Conservation (phyloP, 2,113 vertebrate species). For the Calonectris borealis region DNA sequence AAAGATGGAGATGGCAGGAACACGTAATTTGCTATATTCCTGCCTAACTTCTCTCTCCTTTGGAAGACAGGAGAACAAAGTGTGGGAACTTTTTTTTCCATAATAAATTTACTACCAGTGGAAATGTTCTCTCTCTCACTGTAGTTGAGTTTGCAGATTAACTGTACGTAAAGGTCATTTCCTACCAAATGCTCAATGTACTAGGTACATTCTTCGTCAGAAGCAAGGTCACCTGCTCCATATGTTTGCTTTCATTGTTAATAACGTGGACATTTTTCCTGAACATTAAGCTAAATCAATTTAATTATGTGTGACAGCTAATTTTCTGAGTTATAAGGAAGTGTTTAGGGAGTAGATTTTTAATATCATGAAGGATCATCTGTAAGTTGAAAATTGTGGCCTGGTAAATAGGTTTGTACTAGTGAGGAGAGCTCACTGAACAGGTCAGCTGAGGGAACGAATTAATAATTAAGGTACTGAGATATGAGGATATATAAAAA, state of each 20-base stretch:
- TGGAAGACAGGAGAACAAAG: not conserved
- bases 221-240: slow-evolving; percentile 61
- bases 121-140: not conserved
- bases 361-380: not conserved
- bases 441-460: not conserved
- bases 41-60: not conserved
- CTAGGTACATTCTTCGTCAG: not conserved
- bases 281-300: slow-evolving; percentile 59
- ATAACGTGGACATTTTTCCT: slow-evolving; percentile 54
- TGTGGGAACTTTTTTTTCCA: not conserved
- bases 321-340: slow-evolving; percentile 70
- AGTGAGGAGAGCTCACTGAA: not conserved
- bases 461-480: not conserved
- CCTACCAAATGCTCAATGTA: not conserved
- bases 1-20: not conserved
- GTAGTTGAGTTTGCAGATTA: not conserved
- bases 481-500: not conserved
- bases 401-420: not conserved
- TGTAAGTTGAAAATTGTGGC: not conserved
- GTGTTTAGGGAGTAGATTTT: slow-evolving; percentile 40
- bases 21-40: not conserved
- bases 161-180: not conserved
- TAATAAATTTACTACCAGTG: not conserved
- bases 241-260: slow-evolving; percentile 70
- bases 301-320: slow-evolving; percentile 74